Percentiles rank a stretch among this genome's conserved stretches.
These are phyloP conservation scores for Antennarius maculatus DNA, from an alignment of 2,797 vertebrate species.

Conservation along the genomic window DNA sequence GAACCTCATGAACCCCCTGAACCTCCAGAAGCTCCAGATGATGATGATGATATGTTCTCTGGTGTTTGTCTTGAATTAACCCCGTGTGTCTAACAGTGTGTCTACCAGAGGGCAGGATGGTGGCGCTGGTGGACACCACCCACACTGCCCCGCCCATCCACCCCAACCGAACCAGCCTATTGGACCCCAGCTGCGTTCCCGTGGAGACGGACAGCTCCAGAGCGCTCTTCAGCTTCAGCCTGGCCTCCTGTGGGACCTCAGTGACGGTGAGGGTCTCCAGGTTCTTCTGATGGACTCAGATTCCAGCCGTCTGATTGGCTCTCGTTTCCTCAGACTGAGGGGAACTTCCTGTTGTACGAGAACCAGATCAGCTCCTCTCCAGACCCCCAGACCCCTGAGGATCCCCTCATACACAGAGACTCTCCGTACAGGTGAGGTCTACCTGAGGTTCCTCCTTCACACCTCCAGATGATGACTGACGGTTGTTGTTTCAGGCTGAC, in stretches of 20 bases:
- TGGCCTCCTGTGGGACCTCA: conserved; percentile 78
- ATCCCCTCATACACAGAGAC: conserved; percentile 73
- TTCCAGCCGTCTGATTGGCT: conserved; percentile 1
- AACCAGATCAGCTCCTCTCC: conserved; percentile 80
- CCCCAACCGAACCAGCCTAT: conserved; percentile 76
- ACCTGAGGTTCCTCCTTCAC: neutral
- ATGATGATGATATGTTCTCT: too few relatives aligned
- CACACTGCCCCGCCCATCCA: conserved; percentile 73
- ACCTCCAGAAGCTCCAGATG: too few relatives aligned
- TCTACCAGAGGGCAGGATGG: conserved; percentile 76
- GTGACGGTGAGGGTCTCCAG: conserved; percentile 54
- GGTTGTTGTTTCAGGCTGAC: conserved; percentile 66
- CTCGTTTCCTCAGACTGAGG: conserved; percentile 66
- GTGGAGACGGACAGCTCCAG: conserved; percentile 67
- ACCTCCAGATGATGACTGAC: neutral
- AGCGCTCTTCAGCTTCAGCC: conserved; percentile 79
- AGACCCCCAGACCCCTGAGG: conserved; percentile 67
- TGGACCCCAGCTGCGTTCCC: conserved; percentile 77
- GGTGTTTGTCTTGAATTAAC: too few relatives aligned
- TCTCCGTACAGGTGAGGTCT: conserved; percentile 78
- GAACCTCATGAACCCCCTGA: too few relatives aligned
- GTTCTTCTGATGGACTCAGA: neutral
- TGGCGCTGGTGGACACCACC: conserved; percentile 73
- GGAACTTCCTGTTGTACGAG: conserved; percentile 79
- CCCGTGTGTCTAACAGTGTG: conserved; percentile 60